phyloP scores from a whole-genome alignment of 2,888 invertebrate species.

The Camponotus fellah region DNA sequence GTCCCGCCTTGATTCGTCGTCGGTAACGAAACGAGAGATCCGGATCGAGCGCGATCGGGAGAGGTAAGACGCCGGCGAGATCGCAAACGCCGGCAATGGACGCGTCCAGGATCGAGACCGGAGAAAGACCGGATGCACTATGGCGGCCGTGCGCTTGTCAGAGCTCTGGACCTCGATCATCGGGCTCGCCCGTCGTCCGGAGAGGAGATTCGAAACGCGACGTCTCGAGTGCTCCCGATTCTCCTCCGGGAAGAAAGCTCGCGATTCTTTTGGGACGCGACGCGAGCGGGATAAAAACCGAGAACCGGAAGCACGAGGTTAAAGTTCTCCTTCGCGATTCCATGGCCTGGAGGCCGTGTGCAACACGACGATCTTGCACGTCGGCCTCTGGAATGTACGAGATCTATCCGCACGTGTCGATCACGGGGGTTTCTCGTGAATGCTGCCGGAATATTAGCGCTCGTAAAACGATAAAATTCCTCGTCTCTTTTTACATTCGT shows the following conservation, averaged over 20 bases:
- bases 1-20: background rate
- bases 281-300: too few relatives aligned
- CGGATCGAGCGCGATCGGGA: background rate
- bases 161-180: conserved; percentile 59
- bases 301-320: conserved; percentile 52
- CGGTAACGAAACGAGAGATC: background rate
- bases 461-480: background rate
- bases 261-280: background rate
- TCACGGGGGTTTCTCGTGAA: background rate
- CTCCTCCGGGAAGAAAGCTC: background rate
- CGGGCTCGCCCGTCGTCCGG: conserved; percentile 42
- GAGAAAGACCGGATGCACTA: conserved; percentile 80
- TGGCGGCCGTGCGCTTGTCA: conserved; percentile 82
- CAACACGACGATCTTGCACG: conserved; percentile 65
- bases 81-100: conserved; percentile 8
- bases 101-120: conserved; percentile 31
- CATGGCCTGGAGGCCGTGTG: conserved; percentile 66
- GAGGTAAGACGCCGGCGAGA: background rate
- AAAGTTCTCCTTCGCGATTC: conserved; percentile 35
- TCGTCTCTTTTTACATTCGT: background rate
- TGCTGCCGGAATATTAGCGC: background rate
- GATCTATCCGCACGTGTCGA: background rate
- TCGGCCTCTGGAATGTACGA: conserved; percentile 36
- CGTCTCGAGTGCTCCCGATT: background rate
- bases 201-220: background rate